These are phyloP conservation scores for Lanius ludovicianus DNA, from an alignment of 2,113 vertebrate species.

Conservation along the genomic window DNA sequence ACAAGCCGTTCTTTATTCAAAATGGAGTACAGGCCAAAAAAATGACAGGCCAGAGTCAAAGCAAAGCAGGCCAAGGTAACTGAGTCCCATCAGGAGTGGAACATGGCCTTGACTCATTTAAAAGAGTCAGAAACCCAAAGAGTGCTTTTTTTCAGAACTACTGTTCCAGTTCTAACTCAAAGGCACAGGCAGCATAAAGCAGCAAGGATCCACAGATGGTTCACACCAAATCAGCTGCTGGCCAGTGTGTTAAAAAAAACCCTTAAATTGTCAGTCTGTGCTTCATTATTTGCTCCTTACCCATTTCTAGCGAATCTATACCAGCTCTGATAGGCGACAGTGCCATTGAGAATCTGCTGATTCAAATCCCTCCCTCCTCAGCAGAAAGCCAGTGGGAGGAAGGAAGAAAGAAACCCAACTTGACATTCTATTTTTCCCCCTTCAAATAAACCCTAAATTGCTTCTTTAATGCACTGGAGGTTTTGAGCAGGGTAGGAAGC, in stretches of 20 bases:
- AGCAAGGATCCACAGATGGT: slow-evolving; percentile 1
- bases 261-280: slow-evolving; percentile 28
- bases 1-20: background rate
- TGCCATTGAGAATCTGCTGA: slow-evolving; percentile 62
- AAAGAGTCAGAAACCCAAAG: background rate
- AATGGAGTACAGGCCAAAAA: background rate
- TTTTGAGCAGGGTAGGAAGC: slow-evolving; percentile 44
- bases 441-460: slow-evolving; percentile 70
- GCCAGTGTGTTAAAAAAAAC: background rate
- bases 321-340: background rate
- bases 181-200: background rate
- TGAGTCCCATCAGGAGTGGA: background rate
- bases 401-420: slow-evolving; percentile 65
- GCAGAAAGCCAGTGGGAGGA: slow-evolving; percentile 60
- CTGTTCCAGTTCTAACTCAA: background rate
- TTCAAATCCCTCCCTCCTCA: slow-evolving; percentile 59
- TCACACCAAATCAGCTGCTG: slow-evolving; percentile 45
- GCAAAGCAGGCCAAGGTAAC: background rate
- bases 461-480: slow-evolving; percentile 62
- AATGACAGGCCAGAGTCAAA: background rate
- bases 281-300: slow-evolving; percentile 60
- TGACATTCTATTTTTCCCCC: slow-evolving; percentile 54
- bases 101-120: background rate
- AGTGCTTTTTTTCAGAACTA: background rate
- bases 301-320: slow-evolving; percentile 36